Conservation (phyloP, 2,113 vertebrate genomes). For the Cebus imitator region DNA sequence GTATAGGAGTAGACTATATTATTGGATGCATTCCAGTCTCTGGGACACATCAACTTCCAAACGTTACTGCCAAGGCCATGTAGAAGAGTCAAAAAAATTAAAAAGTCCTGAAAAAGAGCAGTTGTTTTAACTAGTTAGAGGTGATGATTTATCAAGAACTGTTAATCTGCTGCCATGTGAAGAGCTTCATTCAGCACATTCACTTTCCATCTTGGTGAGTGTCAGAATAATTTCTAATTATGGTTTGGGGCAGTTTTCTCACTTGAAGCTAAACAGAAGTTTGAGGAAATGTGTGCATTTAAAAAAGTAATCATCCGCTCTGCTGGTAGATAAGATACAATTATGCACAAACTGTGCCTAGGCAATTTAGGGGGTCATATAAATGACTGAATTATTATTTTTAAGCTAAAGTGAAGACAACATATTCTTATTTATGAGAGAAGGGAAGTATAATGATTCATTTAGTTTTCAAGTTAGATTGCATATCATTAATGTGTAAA, state of each 20-base stretch:
- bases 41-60: slow-evolving; percentile 23
- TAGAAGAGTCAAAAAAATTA: neutral
- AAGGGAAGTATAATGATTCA: slow-evolving; percentile 24
- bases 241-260: slow-evolving; percentile 17
- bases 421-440: neutral
- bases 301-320: slow-evolving; percentile 13
- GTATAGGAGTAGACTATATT: slow-evolving; percentile 16
- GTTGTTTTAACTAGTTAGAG: slow-evolving; percentile 47
- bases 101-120: slow-evolving; percentile 1
- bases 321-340: slow-evolving; percentile 32
- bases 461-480: neutral
- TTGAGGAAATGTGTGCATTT: slow-evolving; percentile 25
- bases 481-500: neutral
- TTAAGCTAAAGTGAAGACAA: slow-evolving; percentile 31
- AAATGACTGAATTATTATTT: slow-evolving; percentile 13
- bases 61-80: slow-evolving; percentile 29
- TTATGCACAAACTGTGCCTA: neutral
- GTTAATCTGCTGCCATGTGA: slow-evolving; percentile 29
- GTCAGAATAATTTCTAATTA: slow-evolving; percentile 57
- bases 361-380: neutral
- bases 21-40: neutral
- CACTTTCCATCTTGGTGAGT: neutral
- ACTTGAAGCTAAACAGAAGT: slow-evolving; percentile 40
- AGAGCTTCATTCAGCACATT: neutral
- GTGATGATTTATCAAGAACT: slow-evolving; percentile 40